Base-by-base conservation (phyloP, 2,888 invertebrate species). In the Andrena haemorrhoa region DNA sequence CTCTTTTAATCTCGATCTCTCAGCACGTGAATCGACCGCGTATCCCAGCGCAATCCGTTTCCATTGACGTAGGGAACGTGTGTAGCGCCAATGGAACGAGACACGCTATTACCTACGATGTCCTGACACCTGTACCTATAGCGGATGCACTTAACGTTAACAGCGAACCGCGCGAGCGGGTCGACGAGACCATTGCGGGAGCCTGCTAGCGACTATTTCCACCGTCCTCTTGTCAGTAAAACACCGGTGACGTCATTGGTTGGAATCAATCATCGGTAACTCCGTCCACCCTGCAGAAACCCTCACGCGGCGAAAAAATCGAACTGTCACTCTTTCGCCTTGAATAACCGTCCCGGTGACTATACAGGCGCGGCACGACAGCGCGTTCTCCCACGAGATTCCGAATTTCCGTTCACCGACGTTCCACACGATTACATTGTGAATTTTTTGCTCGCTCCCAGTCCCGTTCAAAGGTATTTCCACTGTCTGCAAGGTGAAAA, bases 81-180 rank as follows among this genome's bases (percentile, higher is more conserved):
- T 74, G 64, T 47, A 63, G 70, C 65, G 51, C 56, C 56, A 56
- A 56, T 56, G 26, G 76, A 64, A 75, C 72, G 70, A 51, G 76
- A 77, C 56, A 64, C 65, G 63, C 82, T 88, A 87, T 88, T 88
- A 86, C 81, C 81, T 74, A 64, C 68, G 79, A 82, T 82, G 80
- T 75, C 66, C 78, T 69, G 76, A 83, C 79, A 81, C 81, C 79
- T 72, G 78, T 75, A 69, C 33, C 74, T 82, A 85, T 86, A 88
- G 88, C 69, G 71, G 79, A 80, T 86, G 89, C 89, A 89, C 88
- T 90, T 89, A 89, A 81, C 86, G 88, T 66, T 84, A 82, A 88
- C 88, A 82, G 82, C 82, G 83, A 82, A 83, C 71, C 87, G 76
- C 86, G 87, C 86, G 26, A 87, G 88, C 87, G 85, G 84, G 71